Base-by-base conservation (phyloP, 2,888 invertebrate genomes). In the Encarsia formosa region DNA sequence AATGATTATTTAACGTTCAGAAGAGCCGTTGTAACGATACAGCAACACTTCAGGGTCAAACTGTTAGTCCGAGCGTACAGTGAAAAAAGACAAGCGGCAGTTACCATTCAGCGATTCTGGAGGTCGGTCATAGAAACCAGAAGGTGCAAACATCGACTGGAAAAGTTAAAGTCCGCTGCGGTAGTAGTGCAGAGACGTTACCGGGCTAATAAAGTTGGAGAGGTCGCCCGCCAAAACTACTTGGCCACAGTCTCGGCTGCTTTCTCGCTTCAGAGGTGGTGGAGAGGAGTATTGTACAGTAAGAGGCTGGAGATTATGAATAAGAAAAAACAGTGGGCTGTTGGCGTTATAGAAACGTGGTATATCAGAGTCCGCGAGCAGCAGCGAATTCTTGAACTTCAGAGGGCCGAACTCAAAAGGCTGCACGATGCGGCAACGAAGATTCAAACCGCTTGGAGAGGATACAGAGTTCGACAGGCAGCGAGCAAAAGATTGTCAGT, bases 381-480 rank as follows among this genome's bases (percentile, higher is more conserved):
- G 31, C 29, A 23, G 8, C 42, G 41, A 2, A 32, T 49, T 37
- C 49, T 44, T 8, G 11, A 40, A 15, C 35, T 40, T 3, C 65
- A 72, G 72, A 52, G 74, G 69, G 59, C 77, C 61, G 68, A 77
- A 40, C 65, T 49, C 8, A 35, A 23, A 73, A 48, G 71, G 67
- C 45, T 72, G 65, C 24, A 69, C 75, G 57, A 62, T 57, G 84
- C 86, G 4, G 85, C 83, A 11, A 76, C 76, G 2, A 78, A 78
- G 63, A 86, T 87, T 63, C 87, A 87, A 78, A 80, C 76, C 18
- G n/a, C 39, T n/a, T 79, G 78, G 78, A 70, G 70, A 60, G 77
- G 77, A 8, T 68, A 70, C 56, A 62, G 49, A 34, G 58, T 66
- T 19, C 67, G 77, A 20, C 63, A 61, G 54, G 40, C 39, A 8